Conservation (phyloP, 2,113 vertebrate species). For the Zosterops pallidus region DNA sequence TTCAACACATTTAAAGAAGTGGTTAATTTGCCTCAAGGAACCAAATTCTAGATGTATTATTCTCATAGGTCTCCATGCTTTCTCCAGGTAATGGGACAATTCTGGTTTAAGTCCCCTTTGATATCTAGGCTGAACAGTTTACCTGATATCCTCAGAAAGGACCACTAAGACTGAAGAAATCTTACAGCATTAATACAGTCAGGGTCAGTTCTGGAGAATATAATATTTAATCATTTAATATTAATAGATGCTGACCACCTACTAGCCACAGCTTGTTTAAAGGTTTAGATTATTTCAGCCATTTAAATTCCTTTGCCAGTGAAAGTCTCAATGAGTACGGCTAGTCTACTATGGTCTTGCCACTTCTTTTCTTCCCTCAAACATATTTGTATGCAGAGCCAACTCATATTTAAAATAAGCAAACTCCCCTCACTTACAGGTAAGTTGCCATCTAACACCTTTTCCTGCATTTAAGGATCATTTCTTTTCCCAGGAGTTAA, state of each 20-base stretch:
- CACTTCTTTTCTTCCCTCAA: rapidly evolving
- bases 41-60: background rate
- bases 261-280: background rate
- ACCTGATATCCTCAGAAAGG: background rate
- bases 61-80: background rate
- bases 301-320: background rate
- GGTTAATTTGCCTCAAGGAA: background rate
- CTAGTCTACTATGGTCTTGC: background rate
- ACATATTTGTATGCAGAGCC: background rate
- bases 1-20: background rate
- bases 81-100: background rate
- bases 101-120: background rate
- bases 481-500: background rate
- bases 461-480: background rate
- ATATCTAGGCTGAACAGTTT: background rate
- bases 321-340: background rate
- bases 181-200: background rate
- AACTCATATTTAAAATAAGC: background rate
- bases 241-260: background rate
- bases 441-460: background rate
- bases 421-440: background rate
- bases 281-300: background rate
- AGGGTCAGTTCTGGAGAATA: background rate
- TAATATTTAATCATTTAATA: background rate
- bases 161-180: background rate